Percentiles rank a stretch among this genome's conserved stretches.
Conservation (phyloP, 2,113 vertebrate species). For the Irena cyanogastra region DNA sequence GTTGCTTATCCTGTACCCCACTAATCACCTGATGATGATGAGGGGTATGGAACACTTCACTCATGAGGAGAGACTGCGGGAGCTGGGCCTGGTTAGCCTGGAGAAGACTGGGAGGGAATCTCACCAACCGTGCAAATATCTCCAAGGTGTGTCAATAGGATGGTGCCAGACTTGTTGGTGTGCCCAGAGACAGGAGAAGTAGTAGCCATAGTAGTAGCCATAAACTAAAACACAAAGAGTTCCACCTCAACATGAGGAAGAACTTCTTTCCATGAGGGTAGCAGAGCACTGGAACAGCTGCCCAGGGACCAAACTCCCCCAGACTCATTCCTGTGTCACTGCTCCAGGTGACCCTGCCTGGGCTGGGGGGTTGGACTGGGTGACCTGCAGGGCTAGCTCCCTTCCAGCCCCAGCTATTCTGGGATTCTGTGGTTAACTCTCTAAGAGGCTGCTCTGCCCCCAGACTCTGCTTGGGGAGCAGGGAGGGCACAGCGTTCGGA, state of each 20-base stretch:
- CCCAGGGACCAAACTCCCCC: too few species aligned
- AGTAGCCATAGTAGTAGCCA: too few species aligned
- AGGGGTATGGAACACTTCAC: background rate
- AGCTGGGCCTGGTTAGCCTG: background rate
- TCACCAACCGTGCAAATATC: background rate
- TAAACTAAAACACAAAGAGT: background rate
- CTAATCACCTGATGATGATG: background rate
- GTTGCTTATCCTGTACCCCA: background rate
- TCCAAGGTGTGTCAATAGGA: background rate
- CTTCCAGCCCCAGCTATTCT: background rate
- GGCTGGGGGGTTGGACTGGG: background rate
- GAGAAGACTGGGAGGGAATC: background rate
- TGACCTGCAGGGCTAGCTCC: background rate
- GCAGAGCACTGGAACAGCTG: background rate
- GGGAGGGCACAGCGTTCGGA: background rate
- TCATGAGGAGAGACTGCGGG: accelerated
- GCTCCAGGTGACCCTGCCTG: background rate
- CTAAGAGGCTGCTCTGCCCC: background rate
- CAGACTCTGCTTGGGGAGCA: background rate
- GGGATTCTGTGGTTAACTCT: background rate
- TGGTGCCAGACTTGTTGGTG: background rate
- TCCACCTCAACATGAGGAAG: background rate
- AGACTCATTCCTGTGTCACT: background rate
- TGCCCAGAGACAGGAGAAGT: background rate
- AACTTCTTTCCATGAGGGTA: background rate